A percentile compares a stretch with the other conserved stretches of the same genome.
Evolutionary conservation across 1,140 invertebrate genomes (phyloP).

Genomic region (Hydropsyche tenuis): DNA sequence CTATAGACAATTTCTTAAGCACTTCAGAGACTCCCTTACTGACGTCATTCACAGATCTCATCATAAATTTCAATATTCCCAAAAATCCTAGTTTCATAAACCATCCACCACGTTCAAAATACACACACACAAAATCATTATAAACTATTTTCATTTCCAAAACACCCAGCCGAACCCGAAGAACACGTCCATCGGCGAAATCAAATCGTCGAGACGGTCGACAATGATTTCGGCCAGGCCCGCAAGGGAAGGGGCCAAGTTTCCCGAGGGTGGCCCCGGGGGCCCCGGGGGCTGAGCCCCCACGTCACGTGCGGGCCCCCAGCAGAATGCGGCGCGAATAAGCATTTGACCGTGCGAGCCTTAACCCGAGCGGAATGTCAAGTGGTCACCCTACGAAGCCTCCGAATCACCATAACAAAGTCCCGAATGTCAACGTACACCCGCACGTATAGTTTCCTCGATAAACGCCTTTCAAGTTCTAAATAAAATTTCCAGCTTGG

Average conservation of each 20-base stretch:
- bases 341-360: conserved; percentile 44
- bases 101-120: too few species aligned
- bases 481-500: too few species aligned
- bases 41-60: too few species aligned
- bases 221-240: conserved; percentile 28
- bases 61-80: neutral
- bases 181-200: conserved; percentile 37
- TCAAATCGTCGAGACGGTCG: conserved; percentile 37
- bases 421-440: conserved; percentile 20
- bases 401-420: conserved; percentile 39
- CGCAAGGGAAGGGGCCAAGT: neutral
- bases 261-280: neutral
- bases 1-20: too few species aligned
- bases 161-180: too few species aligned
- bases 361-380: conserved; percentile 43
- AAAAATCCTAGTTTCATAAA: too few species aligned
- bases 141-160: too few species aligned
- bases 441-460: neutral
- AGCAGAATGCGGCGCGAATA: conserved; percentile 42
- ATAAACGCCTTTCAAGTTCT: neutral
- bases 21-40: too few species aligned
- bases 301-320: conserved; percentile 31
- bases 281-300: conserved; percentile 1
- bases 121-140: too few species aligned
- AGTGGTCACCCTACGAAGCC: conserved; percentile 34